A percentile compares a stretch with the other conserved stretches of the same genome.
phyloP scores from a whole-genome alignment of 2,888 invertebrate species.

The Hyppa rectilinea region DNA sequence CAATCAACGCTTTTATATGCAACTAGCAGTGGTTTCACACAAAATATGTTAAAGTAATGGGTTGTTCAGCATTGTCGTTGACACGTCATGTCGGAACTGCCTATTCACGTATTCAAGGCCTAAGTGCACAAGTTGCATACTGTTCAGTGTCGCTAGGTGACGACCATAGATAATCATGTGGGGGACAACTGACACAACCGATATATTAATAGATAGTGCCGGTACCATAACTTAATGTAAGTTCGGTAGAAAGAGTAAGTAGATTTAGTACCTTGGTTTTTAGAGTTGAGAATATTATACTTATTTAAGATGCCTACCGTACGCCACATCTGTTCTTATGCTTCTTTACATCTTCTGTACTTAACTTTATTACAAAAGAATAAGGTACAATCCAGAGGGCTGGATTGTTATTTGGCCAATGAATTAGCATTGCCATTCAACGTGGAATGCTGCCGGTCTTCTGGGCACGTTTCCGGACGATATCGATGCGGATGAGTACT shows the following conservation, averaged over 20 bases:
- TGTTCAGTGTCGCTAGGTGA: constrained; percentile 6
- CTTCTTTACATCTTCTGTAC: background rate
- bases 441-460: too few relatives aligned
- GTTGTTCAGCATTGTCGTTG: constrained; percentile 17
- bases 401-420: too few relatives aligned
- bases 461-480: too few relatives aligned
- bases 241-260: background rate
- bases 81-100: constrained; percentile 17
- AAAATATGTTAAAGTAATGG: constrained; percentile 2
- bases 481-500: too few relatives aligned
- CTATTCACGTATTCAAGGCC: constrained; percentile 49
- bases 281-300: background rate
- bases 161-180: background rate
- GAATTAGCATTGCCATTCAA: too few relatives aligned
- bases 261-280: background rate
- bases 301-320: background rate
- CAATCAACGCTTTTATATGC: background rate
- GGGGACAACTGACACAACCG: background rate
- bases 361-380: too few relatives aligned
- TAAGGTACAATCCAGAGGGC: too few relatives aligned
- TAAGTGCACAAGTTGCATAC: constrained; percentile 20
- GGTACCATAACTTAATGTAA: too few relatives aligned
- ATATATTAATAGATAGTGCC: background rate
- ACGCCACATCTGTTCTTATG: background rate
- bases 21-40: background rate